phyloP scores from a whole-genome alignment of 2,888 invertebrate species.

The Stegana nigrithorax region DNA sequence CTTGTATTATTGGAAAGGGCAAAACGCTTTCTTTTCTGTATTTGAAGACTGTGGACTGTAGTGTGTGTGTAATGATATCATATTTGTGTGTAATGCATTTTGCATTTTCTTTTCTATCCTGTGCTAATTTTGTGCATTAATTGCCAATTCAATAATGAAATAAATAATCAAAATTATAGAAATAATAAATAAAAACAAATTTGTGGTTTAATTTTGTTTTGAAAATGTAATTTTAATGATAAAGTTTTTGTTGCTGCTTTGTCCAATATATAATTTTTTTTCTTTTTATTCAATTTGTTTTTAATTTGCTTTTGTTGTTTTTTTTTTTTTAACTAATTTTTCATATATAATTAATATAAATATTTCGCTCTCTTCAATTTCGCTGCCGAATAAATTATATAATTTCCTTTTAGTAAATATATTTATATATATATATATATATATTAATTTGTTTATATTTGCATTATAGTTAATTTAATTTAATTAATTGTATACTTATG shows the following conservation, averaged over 20 bases:
- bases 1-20: too few species aligned
- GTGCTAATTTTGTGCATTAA: too few species aligned
- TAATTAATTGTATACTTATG: slow-evolving; percentile 62
- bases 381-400: slow-evolving; percentile 11
- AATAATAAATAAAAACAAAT: slow-evolving; percentile 5
- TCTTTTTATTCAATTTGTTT: slow-evolving; percentile 7
- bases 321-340: slow-evolving; percentile 7
- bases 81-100: not conserved
- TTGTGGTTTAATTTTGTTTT: slow-evolving; percentile 1
- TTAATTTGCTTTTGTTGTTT: slow-evolving; percentile 2
- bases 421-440: slow-evolving; percentile 15
- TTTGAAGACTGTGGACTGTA: too few species aligned
- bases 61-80: too few species aligned
- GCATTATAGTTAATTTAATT: slow-evolving; percentile 40
- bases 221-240: slow-evolving; percentile 20
- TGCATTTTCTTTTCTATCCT: not conserved
- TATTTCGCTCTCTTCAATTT: slow-evolving; percentile 7
- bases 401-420: slow-evolving; percentile 16
- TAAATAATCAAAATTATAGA: not conserved
- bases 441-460: not conserved
- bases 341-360: slow-evolving; percentile 10
- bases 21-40: too few species aligned
- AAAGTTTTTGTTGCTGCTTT: slow-evolving; percentile 16
- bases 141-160: not conserved
- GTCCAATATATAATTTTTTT: slow-evolving; percentile 11